Evolutionary conservation across 2,888 invertebrate genomes (phyloP).

Genomic region (Epistrophe eligans): DNA sequence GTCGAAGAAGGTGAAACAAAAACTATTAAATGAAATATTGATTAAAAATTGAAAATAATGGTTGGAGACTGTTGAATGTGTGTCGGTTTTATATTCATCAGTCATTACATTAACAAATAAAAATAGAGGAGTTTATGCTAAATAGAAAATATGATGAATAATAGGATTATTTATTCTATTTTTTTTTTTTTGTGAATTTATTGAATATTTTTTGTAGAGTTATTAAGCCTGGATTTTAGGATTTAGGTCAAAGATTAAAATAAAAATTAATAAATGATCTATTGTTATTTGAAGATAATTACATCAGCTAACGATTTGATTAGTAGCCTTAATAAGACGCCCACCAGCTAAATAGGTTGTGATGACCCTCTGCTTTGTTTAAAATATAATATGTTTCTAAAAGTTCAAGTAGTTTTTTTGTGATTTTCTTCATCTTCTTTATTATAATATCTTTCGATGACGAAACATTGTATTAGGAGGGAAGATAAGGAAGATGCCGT

Average conservation of each 20-base stretch:
- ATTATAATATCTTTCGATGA: too few species aligned
- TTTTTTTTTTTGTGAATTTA: not conserved
- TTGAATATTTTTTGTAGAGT: not conserved
- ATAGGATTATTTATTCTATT: not conserved
- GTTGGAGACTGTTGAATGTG: not conserved
- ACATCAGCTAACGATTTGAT: not conserved
- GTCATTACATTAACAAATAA: constrained; percentile 23
- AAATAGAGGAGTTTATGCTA: constrained; percentile 23
- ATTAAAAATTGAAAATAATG: constrained; percentile 45
- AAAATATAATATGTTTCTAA: too few species aligned
- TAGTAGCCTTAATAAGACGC: constrained; percentile 6
- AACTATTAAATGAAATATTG: constrained; percentile 1
- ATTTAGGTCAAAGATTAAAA: not conserved
- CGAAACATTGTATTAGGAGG: too few species aligned
- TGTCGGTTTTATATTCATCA: constrained; percentile 25
- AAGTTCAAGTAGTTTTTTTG: too few species aligned
- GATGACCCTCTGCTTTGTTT: too few species aligned
- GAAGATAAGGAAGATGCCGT: too few species aligned
- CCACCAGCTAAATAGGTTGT: not conserved
- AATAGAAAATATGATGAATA: constrained; percentile 1
- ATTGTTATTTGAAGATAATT: constrained; percentile 4
- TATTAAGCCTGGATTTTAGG: not conserved
- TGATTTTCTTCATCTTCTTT: too few species aligned
- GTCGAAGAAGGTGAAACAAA: not conserved
- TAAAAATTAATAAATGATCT: not conserved